These are phyloP conservation scores for Dromiciops gliroides DNA, from an alignment of 2,113 vertebrate species.

Conservation along the genomic window DNA sequence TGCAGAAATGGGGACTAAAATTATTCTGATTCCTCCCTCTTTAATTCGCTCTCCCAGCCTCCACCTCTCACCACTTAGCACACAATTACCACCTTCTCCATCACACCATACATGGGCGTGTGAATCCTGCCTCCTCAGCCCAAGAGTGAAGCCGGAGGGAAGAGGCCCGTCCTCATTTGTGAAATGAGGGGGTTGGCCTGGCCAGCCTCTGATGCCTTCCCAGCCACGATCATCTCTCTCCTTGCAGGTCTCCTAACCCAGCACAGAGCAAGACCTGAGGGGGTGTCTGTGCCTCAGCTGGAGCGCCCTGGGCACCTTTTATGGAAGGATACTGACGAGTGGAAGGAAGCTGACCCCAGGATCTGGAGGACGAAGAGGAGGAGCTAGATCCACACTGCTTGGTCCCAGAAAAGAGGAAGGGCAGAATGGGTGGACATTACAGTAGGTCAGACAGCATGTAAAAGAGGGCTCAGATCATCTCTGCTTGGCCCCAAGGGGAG, in stretches of 20 bases:
- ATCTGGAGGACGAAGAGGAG: not conserved
- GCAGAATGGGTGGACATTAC: not conserved
- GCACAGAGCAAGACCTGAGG: too few relatives aligned
- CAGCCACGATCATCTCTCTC: not conserved
- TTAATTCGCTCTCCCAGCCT: too few relatives aligned
- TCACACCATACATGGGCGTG: not conserved
- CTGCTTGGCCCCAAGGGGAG: not conserved
- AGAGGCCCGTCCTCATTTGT: not conserved
- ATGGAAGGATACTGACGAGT: not conserved
- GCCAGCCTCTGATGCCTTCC: not conserved
- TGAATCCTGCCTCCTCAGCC: not conserved
- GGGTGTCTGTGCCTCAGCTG: too few relatives aligned
- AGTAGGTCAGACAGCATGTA: not conserved
- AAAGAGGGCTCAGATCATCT: not conserved
- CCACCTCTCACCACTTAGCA: not conserved
- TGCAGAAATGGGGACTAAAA: not conserved
- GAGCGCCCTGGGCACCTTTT: not conserved
- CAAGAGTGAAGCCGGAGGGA: not conserved
- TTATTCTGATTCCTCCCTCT: not conserved
- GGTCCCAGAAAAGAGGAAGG: not conserved
- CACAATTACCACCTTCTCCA: not conserved
- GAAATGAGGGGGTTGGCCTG: not conserved
- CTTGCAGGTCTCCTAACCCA: too few relatives aligned
- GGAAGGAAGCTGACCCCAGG: too few relatives aligned
- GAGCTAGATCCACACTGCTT: too few relatives aligned